phyloP scores from a whole-genome alignment of 2,113 vertebrate genomes.

The Anarhynchus alexandrinus region DNA sequence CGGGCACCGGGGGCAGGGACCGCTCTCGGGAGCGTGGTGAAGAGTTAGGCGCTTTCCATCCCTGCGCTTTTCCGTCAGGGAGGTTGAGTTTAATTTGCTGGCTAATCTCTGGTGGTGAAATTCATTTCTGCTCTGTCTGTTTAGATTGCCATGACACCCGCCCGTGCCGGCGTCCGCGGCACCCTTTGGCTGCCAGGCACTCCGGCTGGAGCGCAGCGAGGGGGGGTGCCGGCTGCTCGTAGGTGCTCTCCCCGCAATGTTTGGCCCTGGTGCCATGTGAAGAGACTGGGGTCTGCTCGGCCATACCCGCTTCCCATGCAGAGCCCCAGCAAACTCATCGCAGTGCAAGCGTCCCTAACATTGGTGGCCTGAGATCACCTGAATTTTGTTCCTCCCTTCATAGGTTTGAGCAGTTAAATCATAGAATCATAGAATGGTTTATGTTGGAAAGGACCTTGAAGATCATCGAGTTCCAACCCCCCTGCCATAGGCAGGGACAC shows the following conservation, averaged over 20 bases:
- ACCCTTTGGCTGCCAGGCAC: not conserved
- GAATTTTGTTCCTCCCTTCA: not conserved
- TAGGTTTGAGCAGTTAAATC: not conserved
- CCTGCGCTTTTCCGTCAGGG: not conserved
- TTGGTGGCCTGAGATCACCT: not conserved
- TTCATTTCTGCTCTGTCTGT: slow-evolving; percentile 38
- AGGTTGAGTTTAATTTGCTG: slow-evolving; percentile 31
- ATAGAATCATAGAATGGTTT: no score
- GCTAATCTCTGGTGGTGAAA: slow-evolving; percentile 17
- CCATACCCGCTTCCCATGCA: accelerated
- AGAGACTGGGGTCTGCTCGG: not conserved
- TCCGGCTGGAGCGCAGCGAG: not conserved
- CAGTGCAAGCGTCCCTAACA: not conserved
- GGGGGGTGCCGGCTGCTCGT: not conserved
- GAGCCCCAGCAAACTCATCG: not conserved
- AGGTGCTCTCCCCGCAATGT: accelerated
- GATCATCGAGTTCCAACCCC: no score
- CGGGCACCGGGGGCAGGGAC: not conserved
- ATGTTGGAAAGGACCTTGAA: no score
- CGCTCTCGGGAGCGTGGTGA: accelerated
- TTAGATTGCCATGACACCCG: not conserved
- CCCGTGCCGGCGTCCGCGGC: not conserved
- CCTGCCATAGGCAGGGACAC: no score
- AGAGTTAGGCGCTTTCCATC: not conserved
- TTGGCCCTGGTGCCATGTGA: accelerated